phyloP scores from a whole-genome alignment of 2,797 vertebrate species.

The Poeciliopsis presidionis region DNA sequence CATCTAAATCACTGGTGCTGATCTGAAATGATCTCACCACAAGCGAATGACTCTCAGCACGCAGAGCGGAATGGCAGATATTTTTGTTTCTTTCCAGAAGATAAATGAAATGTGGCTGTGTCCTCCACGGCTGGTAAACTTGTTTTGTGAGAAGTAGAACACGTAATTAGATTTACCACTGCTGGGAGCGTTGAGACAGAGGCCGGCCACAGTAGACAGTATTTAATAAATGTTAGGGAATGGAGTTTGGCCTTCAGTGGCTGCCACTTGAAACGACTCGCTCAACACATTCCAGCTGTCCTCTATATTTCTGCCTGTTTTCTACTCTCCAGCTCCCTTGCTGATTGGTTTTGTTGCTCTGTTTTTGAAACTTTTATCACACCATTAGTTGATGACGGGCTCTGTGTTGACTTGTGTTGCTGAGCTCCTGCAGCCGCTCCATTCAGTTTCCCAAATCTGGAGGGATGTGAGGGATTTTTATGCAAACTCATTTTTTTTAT shows the following conservation, averaged over 20 bases:
- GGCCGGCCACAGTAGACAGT: conserved; percentile 63
- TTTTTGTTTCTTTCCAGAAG: conserved; percentile 30
- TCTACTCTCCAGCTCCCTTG: conserved; percentile 41
- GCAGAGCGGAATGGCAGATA: conserved; percentile 56
- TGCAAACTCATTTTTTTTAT: conserved; percentile 4
- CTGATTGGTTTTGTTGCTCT: conserved; percentile 50
- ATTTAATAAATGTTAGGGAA: conserved; percentile 78
- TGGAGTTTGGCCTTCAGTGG: conserved; percentile 61
- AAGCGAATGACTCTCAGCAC: conserved; percentile 50
- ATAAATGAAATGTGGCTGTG: conserved; percentile 69
- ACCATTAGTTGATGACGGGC: conserved; percentile 19
- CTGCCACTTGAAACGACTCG: conserved; percentile 61
- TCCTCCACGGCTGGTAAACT: conserved; percentile 67
- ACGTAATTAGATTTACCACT: conserved; percentile 76
- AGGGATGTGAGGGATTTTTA: conserved; percentile 32
- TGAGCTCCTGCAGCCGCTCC: conserved; percentile 50
- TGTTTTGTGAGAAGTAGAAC: conserved; percentile 75
- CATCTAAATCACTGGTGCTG: conserved; percentile 62
- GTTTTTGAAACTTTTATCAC: conserved; percentile 47
- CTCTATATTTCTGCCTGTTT: conserved; percentile 43
- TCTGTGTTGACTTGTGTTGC: conserved; percentile 35
- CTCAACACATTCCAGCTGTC: conserved; percentile 59
- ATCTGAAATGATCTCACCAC: conserved; percentile 67
- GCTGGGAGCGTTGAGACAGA: conserved; percentile 66
- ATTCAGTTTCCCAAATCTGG: conserved; percentile 40